Conservation (phyloP, 2,888 invertebrate species). For the Dioctria rufipes region DNA sequence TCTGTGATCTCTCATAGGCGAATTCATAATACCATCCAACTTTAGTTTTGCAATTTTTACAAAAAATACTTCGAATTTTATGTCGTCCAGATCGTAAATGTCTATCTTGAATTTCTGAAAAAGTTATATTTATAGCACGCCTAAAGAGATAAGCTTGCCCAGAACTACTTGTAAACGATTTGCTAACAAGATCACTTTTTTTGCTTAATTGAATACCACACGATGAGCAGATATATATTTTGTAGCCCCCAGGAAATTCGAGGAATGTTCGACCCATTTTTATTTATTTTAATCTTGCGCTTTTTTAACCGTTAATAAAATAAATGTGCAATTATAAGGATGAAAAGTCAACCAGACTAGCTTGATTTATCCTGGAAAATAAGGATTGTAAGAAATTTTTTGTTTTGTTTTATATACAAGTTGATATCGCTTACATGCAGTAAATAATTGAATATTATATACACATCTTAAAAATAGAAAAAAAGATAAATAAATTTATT, state of each 20-base stretch:
- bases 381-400: too few relatives aligned
- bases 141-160: constrained; percentile 22
- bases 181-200: constrained; percentile 9
- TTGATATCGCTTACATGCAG: too few relatives aligned
- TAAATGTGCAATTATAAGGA: too few relatives aligned
- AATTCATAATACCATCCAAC: constrained; percentile 30
- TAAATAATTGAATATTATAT: too few relatives aligned
- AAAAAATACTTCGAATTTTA: constrained; percentile 7
- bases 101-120: not conserved
- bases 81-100: constrained; percentile 25
- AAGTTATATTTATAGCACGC: not conserved
- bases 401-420: too few relatives aligned
- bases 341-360: too few relatives aligned
- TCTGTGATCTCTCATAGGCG: constrained; percentile 1
- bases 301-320: too few relatives aligned
- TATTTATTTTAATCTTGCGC: not conserved
- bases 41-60: constrained; percentile 25
- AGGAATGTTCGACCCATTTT: constrained; percentile 20
- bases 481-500: too few relatives aligned
- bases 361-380: too few relatives aligned
- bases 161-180: not conserved
- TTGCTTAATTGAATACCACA: constrained; percentile 3
- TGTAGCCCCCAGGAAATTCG: not conserved
- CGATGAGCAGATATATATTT: not conserved
- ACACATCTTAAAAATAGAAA: too few relatives aligned